Evolutionary conservation across 2,113 vertebrate species (phyloP).

Genomic region (Phodopus roborovskii): DNA sequence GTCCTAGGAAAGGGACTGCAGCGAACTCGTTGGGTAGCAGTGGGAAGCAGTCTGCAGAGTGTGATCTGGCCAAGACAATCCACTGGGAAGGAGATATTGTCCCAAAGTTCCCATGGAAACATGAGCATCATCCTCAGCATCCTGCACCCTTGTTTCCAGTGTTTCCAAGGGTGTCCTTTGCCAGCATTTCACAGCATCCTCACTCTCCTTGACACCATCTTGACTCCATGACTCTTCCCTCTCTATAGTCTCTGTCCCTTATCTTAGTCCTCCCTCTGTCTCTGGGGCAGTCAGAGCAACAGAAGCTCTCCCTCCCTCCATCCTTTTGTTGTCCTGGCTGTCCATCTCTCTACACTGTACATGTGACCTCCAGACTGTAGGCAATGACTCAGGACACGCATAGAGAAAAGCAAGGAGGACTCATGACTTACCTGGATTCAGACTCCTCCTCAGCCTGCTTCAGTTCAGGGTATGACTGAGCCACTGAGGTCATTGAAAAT

Average conservation of each 20-base stretch:
- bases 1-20: neutral
- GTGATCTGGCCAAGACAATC: no score
- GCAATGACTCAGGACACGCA: neutral
- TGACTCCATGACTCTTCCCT: neutral
- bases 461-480: neutral
- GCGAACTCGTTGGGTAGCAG: no score
- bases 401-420: neutral
- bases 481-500: neutral
- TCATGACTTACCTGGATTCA: neutral
- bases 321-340: neutral
- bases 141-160: accelerated
- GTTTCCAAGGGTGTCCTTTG: no score
- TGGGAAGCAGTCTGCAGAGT: neutral
- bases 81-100: no score
- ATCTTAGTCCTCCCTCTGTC: neutral
- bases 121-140: no score
- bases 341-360: neutral
- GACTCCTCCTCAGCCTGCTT: neutral
- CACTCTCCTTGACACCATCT: neutral
- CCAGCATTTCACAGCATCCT: neutral
- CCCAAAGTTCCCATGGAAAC: neutral
- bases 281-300: neutral
- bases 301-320: neutral
- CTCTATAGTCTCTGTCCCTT: neutral
- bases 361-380: neutral